Conservation (phyloP, 2,888 invertebrate genomes). For the Caenorhabditis angaria region DNA sequence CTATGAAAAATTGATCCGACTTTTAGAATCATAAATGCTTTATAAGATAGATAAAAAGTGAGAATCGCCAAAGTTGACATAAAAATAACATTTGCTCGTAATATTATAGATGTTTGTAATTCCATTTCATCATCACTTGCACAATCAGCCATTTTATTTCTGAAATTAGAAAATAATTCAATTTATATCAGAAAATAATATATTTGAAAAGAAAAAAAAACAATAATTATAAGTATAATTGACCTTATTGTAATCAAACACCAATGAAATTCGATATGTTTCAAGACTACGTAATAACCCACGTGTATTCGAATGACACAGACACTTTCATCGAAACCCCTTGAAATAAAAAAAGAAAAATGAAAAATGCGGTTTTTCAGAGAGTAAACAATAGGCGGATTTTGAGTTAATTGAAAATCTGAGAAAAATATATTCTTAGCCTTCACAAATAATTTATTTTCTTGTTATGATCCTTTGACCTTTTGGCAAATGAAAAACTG, state of each 20-base stretch:
- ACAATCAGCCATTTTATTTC: constrained; percentile 12
- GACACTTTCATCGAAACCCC: too few relatives aligned
- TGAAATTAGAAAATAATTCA: background rate
- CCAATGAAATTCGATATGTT: background rate
- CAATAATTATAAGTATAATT: too few relatives aligned
- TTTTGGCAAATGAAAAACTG: too few relatives aligned
- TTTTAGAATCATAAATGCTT: constrained; percentile 27
- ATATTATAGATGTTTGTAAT: constrained; percentile 31
- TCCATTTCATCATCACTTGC: constrained; percentile 30
- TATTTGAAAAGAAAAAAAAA: constrained; percentile 9
- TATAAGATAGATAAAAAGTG: constrained; percentile 27
- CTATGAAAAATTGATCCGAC: constrained; percentile 24
- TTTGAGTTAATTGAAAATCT: too few relatives aligned
- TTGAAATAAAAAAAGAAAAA: background rate
- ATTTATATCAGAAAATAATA: background rate
- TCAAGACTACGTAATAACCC: background rate
- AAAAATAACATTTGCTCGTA: constrained; percentile 32
- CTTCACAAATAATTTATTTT: too few relatives aligned
- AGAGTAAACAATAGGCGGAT: constrained; percentile 11
- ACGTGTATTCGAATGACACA: too few relatives aligned
- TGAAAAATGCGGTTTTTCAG: too few relatives aligned
- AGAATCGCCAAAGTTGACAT: constrained; percentile 24
- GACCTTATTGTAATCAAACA: too few relatives aligned
- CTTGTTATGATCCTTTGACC: too few relatives aligned
- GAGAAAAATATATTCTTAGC: too few relatives aligned